Evolutionary conservation across 2,797 vertebrate genomes (phyloP).

Genomic region (Trichosurus vulpecula): DNA sequence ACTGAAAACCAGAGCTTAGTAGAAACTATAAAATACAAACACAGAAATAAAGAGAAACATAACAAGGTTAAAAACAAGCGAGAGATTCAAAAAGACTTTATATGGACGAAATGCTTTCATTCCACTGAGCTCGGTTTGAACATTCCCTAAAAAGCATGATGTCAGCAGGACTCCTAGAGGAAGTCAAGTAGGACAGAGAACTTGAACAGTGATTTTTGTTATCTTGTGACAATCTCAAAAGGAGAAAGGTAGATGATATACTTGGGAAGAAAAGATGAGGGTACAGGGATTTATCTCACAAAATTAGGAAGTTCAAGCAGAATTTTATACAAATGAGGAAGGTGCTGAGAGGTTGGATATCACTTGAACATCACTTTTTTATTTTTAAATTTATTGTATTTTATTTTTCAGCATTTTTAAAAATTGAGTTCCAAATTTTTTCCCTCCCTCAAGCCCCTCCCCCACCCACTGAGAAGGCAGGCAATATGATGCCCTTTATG

Average conservation of each 20-base stretch:
- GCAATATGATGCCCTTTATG: background rate
- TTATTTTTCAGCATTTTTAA: background rate
- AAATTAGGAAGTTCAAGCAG: background rate
- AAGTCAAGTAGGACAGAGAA: background rate
- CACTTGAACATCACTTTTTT: background rate
- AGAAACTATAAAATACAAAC: background rate
- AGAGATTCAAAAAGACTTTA: background rate
- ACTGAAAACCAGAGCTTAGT: background rate
- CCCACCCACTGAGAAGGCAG: background rate
- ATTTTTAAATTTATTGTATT: background rate
- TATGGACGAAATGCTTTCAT: background rate
- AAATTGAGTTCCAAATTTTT: background rate
- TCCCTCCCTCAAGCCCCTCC: background rate
- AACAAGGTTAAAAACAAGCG: background rate
- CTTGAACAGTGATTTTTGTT: background rate
- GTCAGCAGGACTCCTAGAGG: background rate
- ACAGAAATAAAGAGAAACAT: background rate
- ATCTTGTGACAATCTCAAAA: background rate
- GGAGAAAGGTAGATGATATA: background rate
- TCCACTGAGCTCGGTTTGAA: background rate
- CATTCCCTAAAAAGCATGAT: background rate
- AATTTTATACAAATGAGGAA: background rate
- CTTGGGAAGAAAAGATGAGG: background rate
- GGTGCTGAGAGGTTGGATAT: background rate
- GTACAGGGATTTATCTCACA: background rate